Evolutionary conservation across 2,113 vertebrate species (phyloP).

Genomic region (Cariama cristata): DNA sequence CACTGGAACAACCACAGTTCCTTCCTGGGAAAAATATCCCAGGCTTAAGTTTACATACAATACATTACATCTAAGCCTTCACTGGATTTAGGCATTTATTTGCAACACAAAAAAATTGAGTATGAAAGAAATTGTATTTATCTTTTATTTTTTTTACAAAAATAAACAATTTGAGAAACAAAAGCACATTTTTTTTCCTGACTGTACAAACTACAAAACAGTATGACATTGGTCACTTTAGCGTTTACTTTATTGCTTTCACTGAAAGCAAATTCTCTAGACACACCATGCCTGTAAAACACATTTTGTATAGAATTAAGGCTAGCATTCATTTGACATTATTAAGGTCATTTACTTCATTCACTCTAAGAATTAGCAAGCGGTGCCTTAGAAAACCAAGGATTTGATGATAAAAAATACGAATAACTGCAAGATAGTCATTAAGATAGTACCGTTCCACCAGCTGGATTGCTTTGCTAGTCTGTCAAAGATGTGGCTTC

Average conservation of each 20-base stretch:
- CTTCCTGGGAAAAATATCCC: background rate
- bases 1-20: background rate
- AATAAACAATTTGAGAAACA: slow-evolving; percentile 82
- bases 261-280: slow-evolving; percentile 88
- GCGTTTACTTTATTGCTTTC: slow-evolving; percentile 82
- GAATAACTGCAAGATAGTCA: background rate
- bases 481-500: slow-evolving; percentile 22
- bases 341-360: slow-evolving; percentile 69
- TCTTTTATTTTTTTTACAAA: slow-evolving; percentile 78
- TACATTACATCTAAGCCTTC: background rate
- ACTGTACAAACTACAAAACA: slow-evolving; percentile 81
- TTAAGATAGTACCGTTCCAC: slow-evolving; percentile 9
- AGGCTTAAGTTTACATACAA: background rate
- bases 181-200: slow-evolving; percentile 77
- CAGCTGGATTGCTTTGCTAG: slow-evolving; percentile 20
- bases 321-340: slow-evolving; percentile 62
- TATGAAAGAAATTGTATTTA: slow-evolving; percentile 21
- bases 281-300: slow-evolving; percentile 72
- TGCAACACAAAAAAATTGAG: background rate
- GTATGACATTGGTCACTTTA: slow-evolving; percentile 78
- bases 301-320: slow-evolving; percentile 75
- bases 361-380: slow-evolving; percentile 57
- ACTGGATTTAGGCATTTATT: background rate
- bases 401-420: background rate
- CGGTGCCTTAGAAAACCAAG: slow-evolving; percentile 40